Evolutionary conservation across 2,797 vertebrate species (phyloP).

Genomic region (Etheostoma perlongum): DNA sequence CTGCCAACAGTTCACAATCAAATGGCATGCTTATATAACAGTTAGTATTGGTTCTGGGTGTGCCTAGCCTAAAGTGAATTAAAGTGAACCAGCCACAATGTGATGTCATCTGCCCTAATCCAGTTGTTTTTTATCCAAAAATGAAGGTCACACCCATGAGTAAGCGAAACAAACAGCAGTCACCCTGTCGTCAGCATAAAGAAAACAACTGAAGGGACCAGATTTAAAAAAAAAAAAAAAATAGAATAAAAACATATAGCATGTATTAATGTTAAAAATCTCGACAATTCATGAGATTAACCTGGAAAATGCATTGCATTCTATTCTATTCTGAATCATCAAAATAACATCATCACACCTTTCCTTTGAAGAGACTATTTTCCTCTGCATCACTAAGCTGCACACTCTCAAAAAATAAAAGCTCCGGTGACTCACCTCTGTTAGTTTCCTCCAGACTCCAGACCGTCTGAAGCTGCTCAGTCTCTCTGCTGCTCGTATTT

Average conservation of each 20-base stretch:
- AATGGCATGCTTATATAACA: not conserved
- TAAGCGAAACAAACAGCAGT: constrained; percentile 37
- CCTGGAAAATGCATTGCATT: not conserved
- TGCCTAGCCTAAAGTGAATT: not conserved
- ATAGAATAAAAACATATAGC: not conserved
- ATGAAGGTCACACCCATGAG: constrained; percentile 68
- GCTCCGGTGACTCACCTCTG: constrained; percentile 70
- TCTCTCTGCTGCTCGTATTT: constrained; percentile 65
- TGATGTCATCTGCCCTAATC: constrained; percentile 57
- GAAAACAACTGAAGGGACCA: constrained; percentile 11
- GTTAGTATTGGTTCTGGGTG: not conserved
- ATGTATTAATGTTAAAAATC: not conserved
- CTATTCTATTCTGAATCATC: not conserved
- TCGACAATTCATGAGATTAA: not conserved
- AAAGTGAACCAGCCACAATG: constrained; percentile 8
- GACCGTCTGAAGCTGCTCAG: constrained; percentile 55
- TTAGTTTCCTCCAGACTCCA: constrained; percentile 52
- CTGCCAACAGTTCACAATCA: not conserved
- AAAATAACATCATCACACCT: not conserved
- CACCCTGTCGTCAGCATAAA: constrained; percentile 6
- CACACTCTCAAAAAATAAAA: not conserved
- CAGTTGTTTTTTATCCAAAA: constrained; percentile 65
- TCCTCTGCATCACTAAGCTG: constrained; percentile 27
- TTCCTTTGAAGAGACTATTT: not conserved
- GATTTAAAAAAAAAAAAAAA: not conserved